Percentiles rank a stretch among this genome's conserved stretches.
Evolutionary conservation across 2,888 invertebrate species (phyloP).

Genomic region (Perdita meconis): DNA sequence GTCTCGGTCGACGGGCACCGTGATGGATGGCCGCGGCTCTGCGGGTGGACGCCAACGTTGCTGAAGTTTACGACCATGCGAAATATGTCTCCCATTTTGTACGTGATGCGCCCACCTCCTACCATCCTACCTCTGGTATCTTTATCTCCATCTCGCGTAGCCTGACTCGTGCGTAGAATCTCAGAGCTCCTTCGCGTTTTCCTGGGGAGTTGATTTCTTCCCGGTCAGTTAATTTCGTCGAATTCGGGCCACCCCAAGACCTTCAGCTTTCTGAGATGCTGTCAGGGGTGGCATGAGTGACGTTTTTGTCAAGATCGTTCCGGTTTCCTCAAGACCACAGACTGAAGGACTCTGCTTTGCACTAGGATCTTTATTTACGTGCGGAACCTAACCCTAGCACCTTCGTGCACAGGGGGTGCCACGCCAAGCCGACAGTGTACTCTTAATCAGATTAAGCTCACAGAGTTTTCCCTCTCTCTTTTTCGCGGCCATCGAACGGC

Average conservation of each 20-base stretch:
- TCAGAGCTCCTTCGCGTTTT: too few species aligned
- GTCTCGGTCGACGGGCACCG: slow-evolving; percentile 40
- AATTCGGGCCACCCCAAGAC: too few species aligned
- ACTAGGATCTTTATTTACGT: slow-evolving; percentile 34
- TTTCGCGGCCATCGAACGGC: slow-evolving; percentile 13
- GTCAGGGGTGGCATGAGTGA: too few species aligned
- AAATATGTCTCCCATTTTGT: slow-evolving; percentile 53
- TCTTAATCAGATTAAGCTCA: slow-evolving; percentile 76
- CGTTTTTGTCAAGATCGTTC: slow-evolving; percentile 32
- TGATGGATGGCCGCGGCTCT: slow-evolving; percentile 56
- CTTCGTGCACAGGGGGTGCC: slow-evolving; percentile 50
- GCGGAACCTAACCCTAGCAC: slow-evolving; percentile 47
- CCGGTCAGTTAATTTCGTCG: too few species aligned
- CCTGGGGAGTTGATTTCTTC: too few species aligned
- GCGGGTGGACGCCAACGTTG: slow-evolving; percentile 46
- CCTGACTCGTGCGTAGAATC: too few species aligned
- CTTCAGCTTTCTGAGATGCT: too few species aligned
- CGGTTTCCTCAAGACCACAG: neutral
- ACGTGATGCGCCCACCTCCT: slow-evolving; percentile 20
- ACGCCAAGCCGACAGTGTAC: slow-evolving; percentile 48
- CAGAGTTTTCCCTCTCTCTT: slow-evolving; percentile 67
- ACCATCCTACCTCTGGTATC: neutral
- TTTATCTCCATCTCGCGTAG: neutral
- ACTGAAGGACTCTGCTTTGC: neutral
- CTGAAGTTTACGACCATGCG: slow-evolving; percentile 50